These are phyloP conservation scores for Spea multiplicata DNA, from an alignment of 2,113 vertebrate genomes.

Conservation along the genomic window DNA sequence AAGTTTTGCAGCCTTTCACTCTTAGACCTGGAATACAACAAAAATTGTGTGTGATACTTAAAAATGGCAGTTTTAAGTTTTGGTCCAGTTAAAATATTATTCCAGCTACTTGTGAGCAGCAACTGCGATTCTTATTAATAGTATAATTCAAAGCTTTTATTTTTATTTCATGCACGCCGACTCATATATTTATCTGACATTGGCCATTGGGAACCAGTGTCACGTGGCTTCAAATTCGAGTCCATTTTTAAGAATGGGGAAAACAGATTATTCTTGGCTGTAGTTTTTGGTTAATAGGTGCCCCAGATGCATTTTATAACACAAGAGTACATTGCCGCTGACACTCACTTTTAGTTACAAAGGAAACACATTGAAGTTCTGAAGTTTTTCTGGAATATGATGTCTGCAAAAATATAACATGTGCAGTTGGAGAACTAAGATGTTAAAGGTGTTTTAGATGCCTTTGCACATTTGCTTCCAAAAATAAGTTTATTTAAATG, in stretches of 20 bases:
- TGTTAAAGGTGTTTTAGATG: too few relatives aligned
- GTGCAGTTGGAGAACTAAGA: too few relatives aligned
- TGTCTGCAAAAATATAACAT: too few relatives aligned
- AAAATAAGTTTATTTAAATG: too few relatives aligned
- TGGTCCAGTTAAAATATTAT: slow-evolving; percentile 42
- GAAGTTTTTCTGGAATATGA: too few relatives aligned
- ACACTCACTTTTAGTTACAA: too few relatives aligned
- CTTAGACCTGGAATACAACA: slow-evolving; percentile 19
- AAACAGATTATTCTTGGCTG: neutral
- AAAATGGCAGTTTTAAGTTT: slow-evolving; percentile 35
- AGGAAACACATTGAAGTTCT: too few relatives aligned
- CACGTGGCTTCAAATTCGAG: slow-evolving; percentile 12
- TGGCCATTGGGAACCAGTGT: slow-evolving; percentile 7
- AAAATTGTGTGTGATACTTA: slow-evolving; percentile 13
- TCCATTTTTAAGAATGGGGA: neutral
- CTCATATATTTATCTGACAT: slow-evolving; percentile 46
- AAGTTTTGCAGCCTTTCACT: slow-evolving; percentile 11
- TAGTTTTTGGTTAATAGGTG: neutral
- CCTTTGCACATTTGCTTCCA: too few relatives aligned
- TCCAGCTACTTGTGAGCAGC: slow-evolving; percentile 14
- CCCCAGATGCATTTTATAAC: neutral
- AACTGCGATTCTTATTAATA: slow-evolving; percentile 28
- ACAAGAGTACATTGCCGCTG: neutral
- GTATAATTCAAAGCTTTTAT: neutral
- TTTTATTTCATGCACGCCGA: slow-evolving; percentile 43